Evolutionary conservation across 2,888 invertebrate species (phyloP), one percentile per base, ranked within the genome.

Genomic region (Habroteleia sp.): DNA sequence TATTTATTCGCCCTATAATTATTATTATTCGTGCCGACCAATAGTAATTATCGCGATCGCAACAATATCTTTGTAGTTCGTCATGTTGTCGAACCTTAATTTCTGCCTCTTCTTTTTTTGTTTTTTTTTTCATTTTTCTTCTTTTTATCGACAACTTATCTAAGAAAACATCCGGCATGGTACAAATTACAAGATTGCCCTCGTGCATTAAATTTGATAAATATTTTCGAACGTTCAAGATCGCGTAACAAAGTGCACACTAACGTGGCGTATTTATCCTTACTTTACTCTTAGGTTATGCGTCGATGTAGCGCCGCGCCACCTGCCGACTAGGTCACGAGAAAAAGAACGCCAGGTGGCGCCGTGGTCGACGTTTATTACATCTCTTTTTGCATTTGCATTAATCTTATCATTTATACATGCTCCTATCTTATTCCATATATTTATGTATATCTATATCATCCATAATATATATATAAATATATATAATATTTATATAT

Each of bases 181-280:
- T 81, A 72, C 68, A 79, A 79, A 81, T 79, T 77, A 79, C 79
- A 78, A 79, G 79, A 81, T 83, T 81, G 73, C 81, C 80, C 80
- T 81, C 78, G 79, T 80, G 82, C 79, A 80, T 77, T 68, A 80
- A 68, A 80, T 80, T 80, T 79, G 75, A 69, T 50, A 77, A 76
- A 76, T 77, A 77, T 79, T 73, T 68, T 71, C 73, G 63, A 74
- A 76, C 74, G 71, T 76, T 76, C 48, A 71, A 77, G 62, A 66
- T 78, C 75, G 62, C 73, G 27, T 72, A 73, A 76, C 52, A 72
- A 79, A 78, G 74, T 79, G 76, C 78, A n/a, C n/a, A 78, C 74
- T 74, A 77, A 78, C 63, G 65, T 69, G 69, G 69, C 74, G 69
- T 63, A 60, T 69, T 44, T 35, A 52, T 54, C 11, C 25, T 65